phyloP scores from a whole-genome alignment of 2,888 invertebrate species.

The Acrobasis consociella region DNA sequence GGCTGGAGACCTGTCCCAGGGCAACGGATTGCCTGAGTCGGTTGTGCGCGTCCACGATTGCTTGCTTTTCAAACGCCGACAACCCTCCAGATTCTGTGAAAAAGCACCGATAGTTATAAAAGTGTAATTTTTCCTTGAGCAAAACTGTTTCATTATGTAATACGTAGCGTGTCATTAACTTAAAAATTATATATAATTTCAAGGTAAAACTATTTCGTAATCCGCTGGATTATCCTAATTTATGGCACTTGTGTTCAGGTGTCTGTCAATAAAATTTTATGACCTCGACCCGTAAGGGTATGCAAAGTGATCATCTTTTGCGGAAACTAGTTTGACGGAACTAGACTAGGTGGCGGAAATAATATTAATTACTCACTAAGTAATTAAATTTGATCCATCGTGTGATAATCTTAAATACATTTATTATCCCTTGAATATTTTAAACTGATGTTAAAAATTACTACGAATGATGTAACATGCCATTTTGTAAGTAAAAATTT shows the following conservation, averaged over 20 bases:
- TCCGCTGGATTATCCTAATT: constrained; percentile 59
- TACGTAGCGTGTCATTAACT: no score
- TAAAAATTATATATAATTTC: constrained; percentile 38
- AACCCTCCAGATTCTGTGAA: constrained; percentile 85
- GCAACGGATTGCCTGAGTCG: constrained; percentile 90
- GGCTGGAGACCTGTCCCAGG: constrained; percentile 88
- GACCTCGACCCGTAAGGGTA: constrained; percentile 66
- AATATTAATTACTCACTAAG: constrained; percentile 51
- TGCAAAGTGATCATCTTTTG: constrained; percentile 63
- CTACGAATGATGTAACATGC: no score
- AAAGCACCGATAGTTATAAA: constrained; percentile 27
- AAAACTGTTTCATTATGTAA: no score
- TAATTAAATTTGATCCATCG: constrained; percentile 34
- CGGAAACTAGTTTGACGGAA: constrained; percentile 58
- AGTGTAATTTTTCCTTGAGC: no score
- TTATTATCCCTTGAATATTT: not conserved
- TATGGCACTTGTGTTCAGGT: constrained; percentile 70
- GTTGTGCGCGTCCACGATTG: constrained; percentile 92
- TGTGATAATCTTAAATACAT: constrained; percentile 27
- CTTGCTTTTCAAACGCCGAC: constrained; percentile 87
- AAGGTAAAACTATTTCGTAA: constrained; percentile 57
- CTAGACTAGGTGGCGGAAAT: constrained; percentile 76
- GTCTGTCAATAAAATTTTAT: constrained; percentile 77
- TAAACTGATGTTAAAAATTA: no score
- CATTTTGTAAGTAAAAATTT: not conserved